Evolutionary conservation across 2,113 vertebrate genomes (phyloP).

Genomic region (Rattus rattus): DNA sequence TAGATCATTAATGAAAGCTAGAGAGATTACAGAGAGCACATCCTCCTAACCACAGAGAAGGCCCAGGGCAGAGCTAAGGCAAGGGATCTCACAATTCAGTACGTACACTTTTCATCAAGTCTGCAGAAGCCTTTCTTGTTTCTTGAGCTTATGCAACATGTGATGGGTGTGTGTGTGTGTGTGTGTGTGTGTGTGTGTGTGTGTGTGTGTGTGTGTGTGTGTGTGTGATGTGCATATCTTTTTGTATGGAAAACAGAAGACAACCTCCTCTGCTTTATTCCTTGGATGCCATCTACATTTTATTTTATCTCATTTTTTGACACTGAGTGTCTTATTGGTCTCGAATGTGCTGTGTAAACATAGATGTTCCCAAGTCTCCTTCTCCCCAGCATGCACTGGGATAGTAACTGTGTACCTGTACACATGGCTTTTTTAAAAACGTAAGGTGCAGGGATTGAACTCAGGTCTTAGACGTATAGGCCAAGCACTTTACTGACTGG

Average conservation of each 20-base stretch:
- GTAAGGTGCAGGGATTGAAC: not conserved
- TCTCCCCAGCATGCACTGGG: not conserved
- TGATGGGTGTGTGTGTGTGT: no score
- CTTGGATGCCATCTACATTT: not conserved
- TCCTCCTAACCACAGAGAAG: no score
- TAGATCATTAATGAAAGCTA: not conserved
- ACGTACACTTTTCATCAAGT: not conserved
- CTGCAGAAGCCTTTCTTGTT: not conserved
- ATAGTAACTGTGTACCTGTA: not conserved
- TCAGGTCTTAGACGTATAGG: not conserved
- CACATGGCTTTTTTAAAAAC: not conserved
- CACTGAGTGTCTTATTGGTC: no score
- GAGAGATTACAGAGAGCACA: not conserved
- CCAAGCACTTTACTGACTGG: not conserved
- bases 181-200: no score
- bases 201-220: no score
- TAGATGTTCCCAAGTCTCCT: not conserved
- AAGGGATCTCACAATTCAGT: not conserved
- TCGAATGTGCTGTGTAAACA: no score
- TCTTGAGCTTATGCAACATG: no score
- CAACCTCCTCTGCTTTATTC: not conserved
- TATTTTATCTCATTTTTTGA: not conserved
- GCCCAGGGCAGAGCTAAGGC: not conserved
- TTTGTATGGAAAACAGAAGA: not conserved
- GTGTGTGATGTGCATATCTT: not conserved